Conservation (phyloP, 2,797 vertebrate species). For the Heliangelus exortis region DNA sequence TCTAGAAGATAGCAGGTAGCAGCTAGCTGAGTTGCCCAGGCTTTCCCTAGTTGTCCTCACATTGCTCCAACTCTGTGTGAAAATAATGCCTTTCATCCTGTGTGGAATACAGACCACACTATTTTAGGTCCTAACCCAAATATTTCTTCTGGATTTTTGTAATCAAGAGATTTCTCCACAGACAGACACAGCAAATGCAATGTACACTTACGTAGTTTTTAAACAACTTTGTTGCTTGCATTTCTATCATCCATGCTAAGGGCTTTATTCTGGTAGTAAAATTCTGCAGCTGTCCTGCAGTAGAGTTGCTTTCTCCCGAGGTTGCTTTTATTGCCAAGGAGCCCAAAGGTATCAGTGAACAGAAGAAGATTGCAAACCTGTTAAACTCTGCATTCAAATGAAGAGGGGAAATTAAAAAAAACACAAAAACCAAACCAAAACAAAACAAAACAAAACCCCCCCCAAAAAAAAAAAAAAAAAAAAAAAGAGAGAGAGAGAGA, state of each 20-base stretch:
- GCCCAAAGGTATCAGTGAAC: slow-evolving; percentile 18
- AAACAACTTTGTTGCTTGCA: neutral
- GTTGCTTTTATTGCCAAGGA: neutral
- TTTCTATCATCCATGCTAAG: neutral
- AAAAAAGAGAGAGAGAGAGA: neutral
- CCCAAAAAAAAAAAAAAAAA: too few relatives aligned
- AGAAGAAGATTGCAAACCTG: slow-evolving; percentile 27
- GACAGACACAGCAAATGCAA: neutral
- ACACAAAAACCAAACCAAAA: too few relatives aligned
- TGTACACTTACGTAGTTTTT: slow-evolving; percentile 26
- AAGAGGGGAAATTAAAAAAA: neutral
- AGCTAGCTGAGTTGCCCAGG: neutral
- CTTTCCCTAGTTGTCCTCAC: neutral
- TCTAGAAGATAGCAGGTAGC: neutral
- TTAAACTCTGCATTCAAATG: slow-evolving; percentile 13
- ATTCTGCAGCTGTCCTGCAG: neutral
- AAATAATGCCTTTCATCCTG: neutral
- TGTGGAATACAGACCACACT: neutral
- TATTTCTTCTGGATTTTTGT: neutral
- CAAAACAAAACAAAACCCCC: too few relatives aligned
- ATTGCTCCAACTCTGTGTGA: neutral
- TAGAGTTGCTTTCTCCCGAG: neutral
- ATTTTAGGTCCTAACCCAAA: neutral
- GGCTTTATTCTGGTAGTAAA: neutral
- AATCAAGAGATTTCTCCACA: neutral